Conservation (phyloP, 2,888 invertebrate genomes). For the Vesta saturnalis region DNA sequence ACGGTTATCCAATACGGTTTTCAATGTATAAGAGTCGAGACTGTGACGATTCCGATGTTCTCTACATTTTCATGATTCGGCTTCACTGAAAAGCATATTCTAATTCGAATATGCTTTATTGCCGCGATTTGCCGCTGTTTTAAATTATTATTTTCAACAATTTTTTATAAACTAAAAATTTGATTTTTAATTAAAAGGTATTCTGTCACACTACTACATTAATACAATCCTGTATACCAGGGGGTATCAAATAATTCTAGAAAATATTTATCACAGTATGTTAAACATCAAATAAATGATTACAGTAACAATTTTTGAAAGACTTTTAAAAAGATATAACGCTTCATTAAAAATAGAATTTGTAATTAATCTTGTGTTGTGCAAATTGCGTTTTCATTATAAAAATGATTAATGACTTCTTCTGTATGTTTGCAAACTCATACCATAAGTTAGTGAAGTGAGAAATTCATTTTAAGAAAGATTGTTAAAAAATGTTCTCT, state of each 20-base stretch:
- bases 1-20: slow-evolving; percentile 64
- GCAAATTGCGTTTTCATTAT: slow-evolving; percentile 56
- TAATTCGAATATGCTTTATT: slow-evolving; percentile 47
- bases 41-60: slow-evolving; percentile 35
- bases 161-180: no score
- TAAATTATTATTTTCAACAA: slow-evolving; percentile 28
- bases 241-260: no score
- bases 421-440: slow-evolving; percentile 48
- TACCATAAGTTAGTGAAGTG: slow-evolving; percentile 50
- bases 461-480: slow-evolving; percentile 29
- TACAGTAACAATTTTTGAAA: slow-evolving; percentile 39
- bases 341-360: slow-evolving; percentile 48
- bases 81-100: slow-evolving; percentile 45
- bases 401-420: slow-evolving; percentile 52
- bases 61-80: slow-evolving; percentile 31
- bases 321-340: slow-evolving; percentile 47
- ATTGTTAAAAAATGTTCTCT: background rate
- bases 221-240: background rate
- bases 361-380: slow-evolving; percentile 45
- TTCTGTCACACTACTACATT: no score
- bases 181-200: no score
- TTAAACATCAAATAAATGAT: slow-evolving; percentile 39
- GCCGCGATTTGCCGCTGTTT: slow-evolving; percentile 41
- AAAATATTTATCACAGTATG: background rate
- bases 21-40: slow-evolving; percentile 55